Evolutionary conservation across 64 coral and sea anemone genomes (phyloP).

Genomic region (Stichodactyla mertensii): DNA sequence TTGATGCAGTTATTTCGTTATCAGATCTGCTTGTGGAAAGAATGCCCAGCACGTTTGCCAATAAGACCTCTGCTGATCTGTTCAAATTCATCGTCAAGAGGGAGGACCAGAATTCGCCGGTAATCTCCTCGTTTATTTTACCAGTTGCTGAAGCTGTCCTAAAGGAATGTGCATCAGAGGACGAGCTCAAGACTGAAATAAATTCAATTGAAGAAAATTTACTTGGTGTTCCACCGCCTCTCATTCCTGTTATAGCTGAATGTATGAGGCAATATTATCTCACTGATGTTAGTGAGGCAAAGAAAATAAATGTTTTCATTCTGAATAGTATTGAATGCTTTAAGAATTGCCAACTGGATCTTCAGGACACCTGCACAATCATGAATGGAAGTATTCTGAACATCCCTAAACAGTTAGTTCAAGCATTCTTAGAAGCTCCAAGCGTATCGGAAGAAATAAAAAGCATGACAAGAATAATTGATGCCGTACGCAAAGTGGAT

Average conservation of each 20-base stretch:
- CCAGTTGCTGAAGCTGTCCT: neutral
- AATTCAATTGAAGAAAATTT: neutral
- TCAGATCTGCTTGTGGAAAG: neutral
- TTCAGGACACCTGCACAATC: neutral
- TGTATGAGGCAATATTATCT: neutral
- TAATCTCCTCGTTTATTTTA: neutral
- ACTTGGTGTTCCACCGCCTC: neutral
- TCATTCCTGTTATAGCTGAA: neutral
- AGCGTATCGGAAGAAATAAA: neutral
- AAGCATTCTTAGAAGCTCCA: neutral
- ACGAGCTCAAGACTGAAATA: neutral
- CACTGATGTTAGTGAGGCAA: neutral
- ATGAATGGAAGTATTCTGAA: neutral
- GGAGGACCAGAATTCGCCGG: neutral
- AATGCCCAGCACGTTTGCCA: neutral
- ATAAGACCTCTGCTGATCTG: neutral
- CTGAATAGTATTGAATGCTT: neutral
- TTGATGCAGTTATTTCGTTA: neutral
- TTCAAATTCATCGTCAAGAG: neutral
- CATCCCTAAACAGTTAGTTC: constrained; percentile 2
- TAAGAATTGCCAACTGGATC: neutral
- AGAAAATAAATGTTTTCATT: neutral
- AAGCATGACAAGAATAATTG: neutral
- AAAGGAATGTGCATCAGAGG: neutral
- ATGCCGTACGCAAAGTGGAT: neutral